Percentiles rank a stretch among this genome's conserved stretches.
Evolutionary conservation across 30 jellyfish, hydroid and myxozoan species (phyloP).

Genomic region (Aurelia coerulea): DNA sequence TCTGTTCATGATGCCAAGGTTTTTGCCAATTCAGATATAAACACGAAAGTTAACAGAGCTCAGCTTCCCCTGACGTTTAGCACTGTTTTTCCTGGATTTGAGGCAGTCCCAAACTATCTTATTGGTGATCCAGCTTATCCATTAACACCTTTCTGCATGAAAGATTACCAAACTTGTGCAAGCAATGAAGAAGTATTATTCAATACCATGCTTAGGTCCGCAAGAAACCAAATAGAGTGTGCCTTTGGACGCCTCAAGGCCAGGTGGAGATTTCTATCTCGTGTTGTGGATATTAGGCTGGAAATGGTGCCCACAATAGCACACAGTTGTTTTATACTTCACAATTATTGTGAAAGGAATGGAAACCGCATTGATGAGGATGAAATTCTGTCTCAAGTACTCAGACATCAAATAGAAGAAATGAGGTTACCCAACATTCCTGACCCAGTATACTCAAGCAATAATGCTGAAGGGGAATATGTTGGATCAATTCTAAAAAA

Average conservation of each 20-base stretch:
- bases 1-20: too few species aligned
- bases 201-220: too few species aligned
- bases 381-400: conserved; percentile 7
- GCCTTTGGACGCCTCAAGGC: conserved; percentile 73
- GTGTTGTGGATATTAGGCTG: not conserved
- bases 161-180: too few species aligned
- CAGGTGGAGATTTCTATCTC: conserved; percentile 35
- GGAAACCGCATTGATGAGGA: conserved; percentile 24
- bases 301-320: conserved; percentile 39
- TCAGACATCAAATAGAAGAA: conserved; percentile 31
- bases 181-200: too few species aligned
- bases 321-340: conserved; percentile 37
- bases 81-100: too few species aligned
- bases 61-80: too few species aligned
- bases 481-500: conserved; percentile 14
- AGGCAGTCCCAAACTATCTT: too few species aligned
- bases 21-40: too few species aligned
- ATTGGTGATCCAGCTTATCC: too few species aligned
- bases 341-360: conserved; percentile 9
- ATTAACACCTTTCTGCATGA: too few species aligned
- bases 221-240: conserved; percentile 31
- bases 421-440: conserved; percentile 3
- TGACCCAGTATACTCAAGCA: conserved; percentile 27
- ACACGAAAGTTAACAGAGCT: too few species aligned
- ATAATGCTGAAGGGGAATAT: conserved; percentile 43